Base-by-base conservation (phyloP, 2,113 vertebrate genomes). In the Hirundichthys speculiger region DNA sequence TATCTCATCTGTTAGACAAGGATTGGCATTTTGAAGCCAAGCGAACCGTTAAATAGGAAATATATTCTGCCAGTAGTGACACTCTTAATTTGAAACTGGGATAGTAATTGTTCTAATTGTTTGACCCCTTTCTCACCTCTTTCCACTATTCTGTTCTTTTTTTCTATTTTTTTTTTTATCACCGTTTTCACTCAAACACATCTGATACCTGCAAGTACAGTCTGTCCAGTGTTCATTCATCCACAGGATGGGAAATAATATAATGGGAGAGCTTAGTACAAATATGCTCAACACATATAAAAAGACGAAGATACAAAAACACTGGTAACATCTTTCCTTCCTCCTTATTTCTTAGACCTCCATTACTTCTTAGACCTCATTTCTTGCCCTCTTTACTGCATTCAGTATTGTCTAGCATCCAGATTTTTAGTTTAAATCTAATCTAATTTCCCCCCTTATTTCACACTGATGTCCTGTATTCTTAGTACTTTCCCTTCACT, bases 41-140 rank as follows among this genome's bases (percentile, higher is more conserved):
- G 92, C 63, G 64, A 89, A 90, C 77, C 88, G 47, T 91, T 92
- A 89, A 90, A 91, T 91, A 83, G 77, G 80, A 90, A 89, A 88
- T 87, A 84, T 81, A 79, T 75, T 82, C 75, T 81, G 79, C 82
- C 84, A 86, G 80, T 75, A 85, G 86, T 86, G 88, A 82, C 85
- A 89, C 74, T 25, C 46, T 65, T 88, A 83, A 89, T 89, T 90
- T 87, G 79, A 76, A 88, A 73, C 74, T 72, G 41, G 63, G 67
- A 65, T 73, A 74, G 66, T 88, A 86, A 89, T 89, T 89, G 75
- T 77, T 57, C 69, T 91, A 88, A 92, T 90, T 89, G 80, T 73
- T 51, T 79, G 81, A 89, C 75, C 69, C 60, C 30, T 52, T 69
- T 30, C 49, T 75, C 63, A 69, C 69, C 74, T 53, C 45, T 54